Percentiles rank a stretch among this genome's conserved stretches.
Evolutionary conservation across 2,113 vertebrate genomes (phyloP).

Genomic region (Sterrhoptilus dennistouni): DNA sequence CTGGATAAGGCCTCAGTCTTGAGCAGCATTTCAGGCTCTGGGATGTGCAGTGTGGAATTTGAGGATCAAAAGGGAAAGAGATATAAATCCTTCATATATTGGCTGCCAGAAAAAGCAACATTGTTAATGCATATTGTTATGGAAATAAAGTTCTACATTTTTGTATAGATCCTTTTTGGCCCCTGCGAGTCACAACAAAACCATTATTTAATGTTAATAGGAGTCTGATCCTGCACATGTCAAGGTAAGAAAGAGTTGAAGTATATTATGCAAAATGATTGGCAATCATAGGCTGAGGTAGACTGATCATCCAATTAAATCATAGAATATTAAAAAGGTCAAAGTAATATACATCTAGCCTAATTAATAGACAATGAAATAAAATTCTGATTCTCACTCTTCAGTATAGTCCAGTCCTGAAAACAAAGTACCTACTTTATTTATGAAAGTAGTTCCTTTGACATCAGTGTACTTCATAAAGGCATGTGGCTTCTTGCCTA

Average conservation of each 20-base stretch:
- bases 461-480: conserved; percentile 1
- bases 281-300: conserved; percentile 65
- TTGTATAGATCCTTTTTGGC: not conserved
- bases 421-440: conserved; percentile 50
- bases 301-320: conserved; percentile 78
- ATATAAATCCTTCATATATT: not conserved
- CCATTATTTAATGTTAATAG: not conserved
- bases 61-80: not conserved
- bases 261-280: conserved; percentile 68
- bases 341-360: conserved; percentile 75
- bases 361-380: conserved; percentile 78
- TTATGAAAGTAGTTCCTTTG: conserved; percentile 23
- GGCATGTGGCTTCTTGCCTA: not conserved
- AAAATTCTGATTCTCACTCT: conserved; percentile 73
- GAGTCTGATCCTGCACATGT: not conserved
- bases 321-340: conserved; percentile 82
- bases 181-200: not conserved
- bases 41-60: not conserved
- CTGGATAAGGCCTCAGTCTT: not conserved
- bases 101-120: not conserved
- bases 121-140: not conserved
- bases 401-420: conserved; percentile 10
- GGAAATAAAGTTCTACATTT: not conserved
- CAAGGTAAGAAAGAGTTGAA: conserved; percentile 7
- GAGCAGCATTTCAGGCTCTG: not conserved